Evolutionary conservation across 2,888 invertebrate genomes (phyloP).

Genomic region (Caenorhabditis becei): DNA sequence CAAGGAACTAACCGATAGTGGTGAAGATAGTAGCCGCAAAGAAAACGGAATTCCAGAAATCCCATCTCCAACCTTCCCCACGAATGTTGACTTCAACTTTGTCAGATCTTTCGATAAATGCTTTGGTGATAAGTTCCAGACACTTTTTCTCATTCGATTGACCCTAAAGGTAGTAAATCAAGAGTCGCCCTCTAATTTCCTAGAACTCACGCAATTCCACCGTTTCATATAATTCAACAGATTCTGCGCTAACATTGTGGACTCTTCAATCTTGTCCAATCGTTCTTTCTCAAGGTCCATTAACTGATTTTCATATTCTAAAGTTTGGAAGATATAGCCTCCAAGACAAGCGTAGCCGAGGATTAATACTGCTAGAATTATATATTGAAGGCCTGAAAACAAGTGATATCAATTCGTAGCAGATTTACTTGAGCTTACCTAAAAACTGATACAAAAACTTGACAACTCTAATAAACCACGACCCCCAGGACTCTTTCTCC

Average conservation of each 20-base stretch:
- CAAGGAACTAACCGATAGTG: conserved; percentile 84
- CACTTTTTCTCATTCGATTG: conserved; percentile 44
- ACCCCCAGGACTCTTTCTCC: conserved; percentile 49
- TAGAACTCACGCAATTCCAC: conserved; percentile 42
- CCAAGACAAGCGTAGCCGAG: conserved; percentile 59
- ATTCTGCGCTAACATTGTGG: conserved; percentile 35
- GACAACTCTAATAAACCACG: conserved; percentile 46
- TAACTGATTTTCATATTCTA: conserved; percentile 51
- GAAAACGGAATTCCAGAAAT: conserved; percentile 79
- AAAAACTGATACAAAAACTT: conserved; percentile 46
- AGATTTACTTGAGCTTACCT: conserved; percentile 8
- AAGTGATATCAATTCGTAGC: not conserved
- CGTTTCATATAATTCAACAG: conserved; percentile 37
- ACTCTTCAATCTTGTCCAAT: conserved; percentile 30
- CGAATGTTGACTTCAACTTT: conserved; percentile 44
- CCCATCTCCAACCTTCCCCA: conserved; percentile 73
- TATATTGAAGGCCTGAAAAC: conserved; percentile 50
- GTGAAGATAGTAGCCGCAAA: conserved; percentile 78
- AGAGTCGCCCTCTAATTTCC: too few relatives aligned
- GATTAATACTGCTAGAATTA: conserved; percentile 47
- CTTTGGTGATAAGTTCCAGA: conserved; percentile 48
- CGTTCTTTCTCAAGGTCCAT: conserved; percentile 35
- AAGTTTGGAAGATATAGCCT: conserved; percentile 51
- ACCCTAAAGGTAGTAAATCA: conserved; percentile 27
- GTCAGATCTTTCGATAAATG: conserved; percentile 36